Conservation (phyloP, 2,113 vertebrate genomes). For the Loxodonta africana region DNA sequence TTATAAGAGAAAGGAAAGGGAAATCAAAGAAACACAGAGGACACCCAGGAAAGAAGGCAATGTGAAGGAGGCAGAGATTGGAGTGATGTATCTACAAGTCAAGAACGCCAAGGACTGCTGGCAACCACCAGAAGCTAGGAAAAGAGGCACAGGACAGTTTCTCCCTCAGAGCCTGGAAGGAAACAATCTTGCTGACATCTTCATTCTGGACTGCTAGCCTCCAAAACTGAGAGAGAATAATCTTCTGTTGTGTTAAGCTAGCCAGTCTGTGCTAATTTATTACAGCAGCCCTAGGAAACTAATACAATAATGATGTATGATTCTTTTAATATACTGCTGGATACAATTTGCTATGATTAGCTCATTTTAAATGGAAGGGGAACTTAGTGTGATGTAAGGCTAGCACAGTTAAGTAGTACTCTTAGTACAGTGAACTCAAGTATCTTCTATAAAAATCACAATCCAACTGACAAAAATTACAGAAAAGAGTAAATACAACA, state of each 20-base stretch:
- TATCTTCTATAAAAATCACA: constrained; percentile 39
- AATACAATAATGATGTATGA: background rate
- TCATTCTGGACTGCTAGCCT: background rate
- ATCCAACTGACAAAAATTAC: constrained; percentile 12
- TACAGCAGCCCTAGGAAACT: background rate
- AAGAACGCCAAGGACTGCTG: background rate
- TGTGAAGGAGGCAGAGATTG: background rate
- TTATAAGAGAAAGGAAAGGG: background rate
- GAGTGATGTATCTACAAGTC: background rate
- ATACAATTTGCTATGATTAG: constrained; percentile 28
- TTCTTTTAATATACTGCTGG: constrained; percentile 34
- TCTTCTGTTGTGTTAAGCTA: background rate
- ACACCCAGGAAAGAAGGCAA: too few species aligned
- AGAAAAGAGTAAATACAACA: background rate
- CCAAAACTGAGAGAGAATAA: background rate
- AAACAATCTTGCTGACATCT: background rate
- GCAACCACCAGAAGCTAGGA: too few species aligned
- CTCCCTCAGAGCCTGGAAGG: background rate
- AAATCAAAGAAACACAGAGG: background rate
- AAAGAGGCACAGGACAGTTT: background rate
- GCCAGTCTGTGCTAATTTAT: background rate
- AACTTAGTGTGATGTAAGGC: background rate
- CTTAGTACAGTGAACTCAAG: background rate
- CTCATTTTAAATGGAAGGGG: constrained; percentile 29
- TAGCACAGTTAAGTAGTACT: background rate